Evolutionary conservation across 2,797 vertebrate genomes (phyloP), one percentile per base, ranked within the genome.

Genomic region (Centroberyx gerrardi): DNA sequence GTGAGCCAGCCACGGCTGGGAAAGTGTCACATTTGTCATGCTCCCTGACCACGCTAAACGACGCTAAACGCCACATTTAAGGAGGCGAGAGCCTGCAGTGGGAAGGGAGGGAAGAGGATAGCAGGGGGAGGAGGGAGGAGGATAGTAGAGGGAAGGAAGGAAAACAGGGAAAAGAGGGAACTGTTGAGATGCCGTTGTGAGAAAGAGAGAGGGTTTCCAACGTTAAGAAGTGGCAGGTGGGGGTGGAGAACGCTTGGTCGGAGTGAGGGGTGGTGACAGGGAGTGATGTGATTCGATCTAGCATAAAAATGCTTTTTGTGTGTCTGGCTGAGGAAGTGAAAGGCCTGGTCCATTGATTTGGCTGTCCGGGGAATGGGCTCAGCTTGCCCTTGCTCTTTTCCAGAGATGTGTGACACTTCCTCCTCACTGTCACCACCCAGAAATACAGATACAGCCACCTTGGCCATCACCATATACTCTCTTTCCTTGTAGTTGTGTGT

Each of bases 1-100:
- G 81, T 95, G 85, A 95, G 93, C 87, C 85, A 81, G 87, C 90
- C 79, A 60, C 78, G 90, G 90, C 89, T 92, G 88, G 92, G 92
- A 95, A 94, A 95, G 94, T 93, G 92, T 94, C 94, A 93, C 94
- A 94, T 95, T 94, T 94, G 93, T 95, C 93, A 95, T 91, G 95
- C 92, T 94, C 90, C 62, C 92, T 95, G 95, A 92, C 91, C 94
- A 95, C 89, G 89, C 94, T 95, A 95, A 95, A 94, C 81, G 87
- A 89, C 84, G 87, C 92, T 95, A 95, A 96, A 93, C 87, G 87
- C 84, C 90, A 92, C 90, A 84, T 93, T 95, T 95, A 95, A 92
- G 87, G 87, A 90, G 87, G 85, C 76, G 62, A 87, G 85, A 88
- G 88, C 86, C 80, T 73, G 88, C 85, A 82, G 88, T 80, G 86